Conservation (phyloP, 1,140 invertebrate species). For the Drosophila mauritiana region DNA sequence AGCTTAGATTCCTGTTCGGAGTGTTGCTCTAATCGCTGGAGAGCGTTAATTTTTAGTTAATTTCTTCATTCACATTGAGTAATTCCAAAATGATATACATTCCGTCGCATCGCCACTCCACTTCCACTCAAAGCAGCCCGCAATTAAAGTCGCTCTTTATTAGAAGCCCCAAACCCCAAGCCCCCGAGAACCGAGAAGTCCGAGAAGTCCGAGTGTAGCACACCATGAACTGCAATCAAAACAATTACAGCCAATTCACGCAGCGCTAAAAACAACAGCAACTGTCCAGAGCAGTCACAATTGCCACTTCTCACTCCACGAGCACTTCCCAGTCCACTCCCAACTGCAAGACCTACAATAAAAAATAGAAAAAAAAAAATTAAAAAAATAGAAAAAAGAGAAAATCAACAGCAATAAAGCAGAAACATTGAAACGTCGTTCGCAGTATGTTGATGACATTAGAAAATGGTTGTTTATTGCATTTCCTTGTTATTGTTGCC, state of each 20-base stretch:
- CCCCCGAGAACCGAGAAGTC: too few relatives aligned
- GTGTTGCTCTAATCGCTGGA: constrained; percentile 5
- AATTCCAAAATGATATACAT: constrained; percentile 43
- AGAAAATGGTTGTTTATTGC: constrained; percentile 83
- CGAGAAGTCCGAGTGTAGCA: constrained; percentile 39
- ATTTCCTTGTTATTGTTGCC: constrained; percentile 66
- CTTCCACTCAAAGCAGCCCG: constrained; percentile 5
- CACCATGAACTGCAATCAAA: constrained; percentile 80
- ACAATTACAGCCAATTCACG: constrained; percentile 81
- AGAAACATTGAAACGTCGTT: constrained; percentile 55
- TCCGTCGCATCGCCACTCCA: constrained; percentile 25
- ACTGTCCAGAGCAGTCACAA: constrained; percentile 19
- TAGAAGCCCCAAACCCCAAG: constrained; percentile 29
- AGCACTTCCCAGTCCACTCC: constrained; percentile 21
- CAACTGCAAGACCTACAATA: constrained; percentile 11
- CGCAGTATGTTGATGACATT: constrained; percentile 75
- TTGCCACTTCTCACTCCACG: constrained; percentile 15
- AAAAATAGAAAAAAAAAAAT: constrained; percentile 18
- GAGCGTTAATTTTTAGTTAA: constrained; percentile 41
- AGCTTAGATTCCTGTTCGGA: neutral
- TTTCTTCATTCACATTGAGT: constrained; percentile 41
- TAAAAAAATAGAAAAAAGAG: constrained; percentile 10
- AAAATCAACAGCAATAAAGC: constrained; percentile 46
- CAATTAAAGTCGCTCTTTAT: constrained; percentile 68
- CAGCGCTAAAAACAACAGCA: constrained; percentile 63